Evolutionary conservation across 2,113 vertebrate genomes (phyloP), one percentile per base, ranked within the genome.

Genomic region (Romanogobio albipinnatus): DNA sequence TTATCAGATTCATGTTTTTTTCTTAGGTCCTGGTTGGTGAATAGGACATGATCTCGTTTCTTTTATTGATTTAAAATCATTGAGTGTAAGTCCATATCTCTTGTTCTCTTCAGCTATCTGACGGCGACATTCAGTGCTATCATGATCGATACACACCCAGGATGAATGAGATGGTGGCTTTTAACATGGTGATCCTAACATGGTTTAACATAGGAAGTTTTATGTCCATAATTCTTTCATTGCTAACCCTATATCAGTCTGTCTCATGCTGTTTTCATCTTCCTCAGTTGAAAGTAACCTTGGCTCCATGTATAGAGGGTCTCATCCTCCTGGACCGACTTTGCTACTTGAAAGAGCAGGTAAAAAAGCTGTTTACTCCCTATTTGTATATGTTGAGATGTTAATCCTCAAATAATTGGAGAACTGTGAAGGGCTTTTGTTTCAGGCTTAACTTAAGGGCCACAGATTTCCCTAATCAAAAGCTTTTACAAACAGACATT

Each of bases 281-380:
- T 82, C 92, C 93, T 88, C 87, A 99, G 98, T 11, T 99, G 90
- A 99, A 99, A 93, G 96, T 99, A 91, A 92, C 94, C 58, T 92
- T 99, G 92, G 97, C 97, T 91, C 97, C 98, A 49, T 99, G 97
- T 85, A 95, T 99, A 76, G 98, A 99, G 90, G 95, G 95, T 82
- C 91, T 99, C 90, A 96, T 99, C 88, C 96, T 99, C 89, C 94
- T 99, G 39, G 98, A 99, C 92, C 97, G 98, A 82, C 96, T 99
- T 85, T 98, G 96, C 90, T 99, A 96, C 90, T 94, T 99, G 71
- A 97, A 97, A 91, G 98, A 99, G 88, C 97, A 99, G 97, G 97
- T 99, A 96, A 93, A 85, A 86, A 87, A 88, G 1, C 7, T 45
- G 53, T 71, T 71, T 47, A 9, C 19, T 22, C 26, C 9, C 47